phyloP scores from a whole-genome alignment of 2,888 invertebrate species.

The Morpho deidamia region DNA sequence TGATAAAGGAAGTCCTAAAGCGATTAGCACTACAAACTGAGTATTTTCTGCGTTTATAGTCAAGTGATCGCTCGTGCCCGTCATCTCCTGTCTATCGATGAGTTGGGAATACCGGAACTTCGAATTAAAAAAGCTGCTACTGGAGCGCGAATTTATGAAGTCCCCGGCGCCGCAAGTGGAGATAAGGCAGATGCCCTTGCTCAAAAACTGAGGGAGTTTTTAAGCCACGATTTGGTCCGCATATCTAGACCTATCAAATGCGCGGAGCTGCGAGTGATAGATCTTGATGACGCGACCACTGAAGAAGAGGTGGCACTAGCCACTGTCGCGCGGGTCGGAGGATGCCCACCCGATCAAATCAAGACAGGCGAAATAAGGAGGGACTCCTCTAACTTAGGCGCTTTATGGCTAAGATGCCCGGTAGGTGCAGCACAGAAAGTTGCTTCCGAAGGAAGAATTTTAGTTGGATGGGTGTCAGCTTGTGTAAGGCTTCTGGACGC shows the following conservation, averaged over 20 bases:
- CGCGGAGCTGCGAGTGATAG: not conserved
- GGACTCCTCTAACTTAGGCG: not conserved
- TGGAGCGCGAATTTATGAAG: too few relatives aligned
- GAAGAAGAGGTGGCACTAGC: constrained; percentile 7
- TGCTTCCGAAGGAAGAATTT: not conserved
- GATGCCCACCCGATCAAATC: constrained; percentile 1
- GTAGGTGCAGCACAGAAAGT: constrained; percentile 15
- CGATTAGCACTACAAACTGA: too few relatives aligned
- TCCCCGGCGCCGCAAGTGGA: too few relatives aligned
- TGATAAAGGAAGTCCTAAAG: too few relatives aligned
- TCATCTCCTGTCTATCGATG: too few relatives aligned
- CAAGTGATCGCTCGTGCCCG: too few relatives aligned
- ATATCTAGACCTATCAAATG: not conserved
- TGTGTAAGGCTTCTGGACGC: not conserved
- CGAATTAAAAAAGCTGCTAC: too few relatives aligned
- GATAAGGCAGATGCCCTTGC: too few relatives aligned
- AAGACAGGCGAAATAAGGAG: not conserved
- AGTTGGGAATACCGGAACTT: too few relatives aligned
- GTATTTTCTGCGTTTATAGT: too few relatives aligned
- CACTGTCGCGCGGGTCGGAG: constrained; percentile 1
- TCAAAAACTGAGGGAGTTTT: too few relatives aligned
- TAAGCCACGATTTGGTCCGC: not conserved
- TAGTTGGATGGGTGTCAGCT: not conserved
- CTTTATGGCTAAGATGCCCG: constrained; percentile 5
- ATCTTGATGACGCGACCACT: constrained; percentile 4